Evolutionary conservation across 2,888 invertebrate genomes (phyloP).

Genomic region (Stegana nigrithorax): DNA sequence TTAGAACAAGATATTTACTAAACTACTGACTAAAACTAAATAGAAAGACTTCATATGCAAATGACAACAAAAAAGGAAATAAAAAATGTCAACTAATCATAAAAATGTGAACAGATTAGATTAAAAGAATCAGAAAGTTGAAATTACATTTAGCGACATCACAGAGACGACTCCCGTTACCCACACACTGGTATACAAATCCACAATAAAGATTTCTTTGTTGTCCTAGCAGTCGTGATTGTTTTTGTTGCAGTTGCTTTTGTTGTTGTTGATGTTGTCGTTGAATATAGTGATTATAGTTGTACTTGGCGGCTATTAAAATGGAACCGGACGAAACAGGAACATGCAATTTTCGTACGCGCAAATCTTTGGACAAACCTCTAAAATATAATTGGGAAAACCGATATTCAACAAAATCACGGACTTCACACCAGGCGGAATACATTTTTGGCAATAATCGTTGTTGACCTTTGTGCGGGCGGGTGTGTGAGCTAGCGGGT

Average conservation of each 20-base stretch:
- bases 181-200: slow-evolving; percentile 40
- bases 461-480: too few species aligned
- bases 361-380: slow-evolving; percentile 69
- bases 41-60: too few species aligned
- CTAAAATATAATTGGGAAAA: slow-evolving; percentile 76
- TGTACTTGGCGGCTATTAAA: not conserved
- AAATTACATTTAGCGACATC: not conserved
- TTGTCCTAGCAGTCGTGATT: too few species aligned
- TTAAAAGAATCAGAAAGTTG: not conserved
- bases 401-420: not conserved
- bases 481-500: too few species aligned
- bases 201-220: slow-evolving; percentile 35
- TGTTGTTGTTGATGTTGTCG: not conserved
- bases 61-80: slow-evolving; percentile 25
- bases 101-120: not conserved
- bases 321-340: slow-evolving; percentile 29
- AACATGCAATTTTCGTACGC: slow-evolving; percentile 19
- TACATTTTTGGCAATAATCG: too few species aligned
- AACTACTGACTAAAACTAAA: too few species aligned
- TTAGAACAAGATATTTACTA: too few species aligned
- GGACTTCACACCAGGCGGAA: too few species aligned
- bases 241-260: not conserved
- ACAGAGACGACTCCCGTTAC: slow-evolving; percentile 8
- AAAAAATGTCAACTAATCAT: slow-evolving; percentile 7
- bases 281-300: not conserved